A percentile compares a stretch with the other conserved stretches of the same genome.
Conservation (phyloP, 2,888 invertebrate species). For the Sarcophaga carnaria region DNA sequence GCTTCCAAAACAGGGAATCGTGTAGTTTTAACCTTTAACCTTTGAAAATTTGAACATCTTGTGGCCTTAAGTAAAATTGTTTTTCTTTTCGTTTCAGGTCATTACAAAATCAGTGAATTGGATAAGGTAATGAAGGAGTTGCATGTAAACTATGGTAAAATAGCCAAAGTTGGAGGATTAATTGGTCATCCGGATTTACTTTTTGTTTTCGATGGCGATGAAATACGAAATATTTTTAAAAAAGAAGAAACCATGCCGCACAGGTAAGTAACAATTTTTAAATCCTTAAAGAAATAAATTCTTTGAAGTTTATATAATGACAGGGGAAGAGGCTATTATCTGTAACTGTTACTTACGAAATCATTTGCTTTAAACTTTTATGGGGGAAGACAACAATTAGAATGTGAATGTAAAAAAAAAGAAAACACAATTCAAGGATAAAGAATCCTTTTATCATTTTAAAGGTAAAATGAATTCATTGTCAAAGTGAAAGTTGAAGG, state of each 20-base stretch:
- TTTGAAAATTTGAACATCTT: background rate
- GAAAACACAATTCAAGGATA: background rate
- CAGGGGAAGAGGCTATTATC: too few relatives aligned
- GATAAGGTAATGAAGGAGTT: conserved; percentile 84
- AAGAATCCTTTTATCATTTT: background rate
- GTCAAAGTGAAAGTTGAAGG: conserved; percentile 21
- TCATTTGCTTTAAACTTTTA: too few relatives aligned
- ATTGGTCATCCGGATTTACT: conserved; percentile 90
- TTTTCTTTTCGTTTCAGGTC: conserved; percentile 79
- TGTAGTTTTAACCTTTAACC: too few relatives aligned
- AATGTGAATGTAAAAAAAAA: background rate
- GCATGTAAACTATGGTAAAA: conserved; percentile 84
- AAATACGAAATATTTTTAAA: conserved; percentile 87
- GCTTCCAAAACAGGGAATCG: too few relatives aligned
- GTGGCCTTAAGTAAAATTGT: background rate
- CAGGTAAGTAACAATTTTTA: conserved; percentile 78
- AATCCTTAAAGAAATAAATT: too few relatives aligned
- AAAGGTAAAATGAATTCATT: background rate
- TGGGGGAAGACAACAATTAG: too few relatives aligned
- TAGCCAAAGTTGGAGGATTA: conserved; percentile 86
- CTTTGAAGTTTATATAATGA: too few relatives aligned
- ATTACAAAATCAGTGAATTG: conserved; percentile 84
- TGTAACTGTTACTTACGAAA: too few relatives aligned
- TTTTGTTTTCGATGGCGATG: conserved; percentile 88
- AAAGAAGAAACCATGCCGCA: conserved; percentile 88